Evolutionary conservation across 2,888 invertebrate species (phyloP).

Genomic region (Thelaira solivaga): DNA sequence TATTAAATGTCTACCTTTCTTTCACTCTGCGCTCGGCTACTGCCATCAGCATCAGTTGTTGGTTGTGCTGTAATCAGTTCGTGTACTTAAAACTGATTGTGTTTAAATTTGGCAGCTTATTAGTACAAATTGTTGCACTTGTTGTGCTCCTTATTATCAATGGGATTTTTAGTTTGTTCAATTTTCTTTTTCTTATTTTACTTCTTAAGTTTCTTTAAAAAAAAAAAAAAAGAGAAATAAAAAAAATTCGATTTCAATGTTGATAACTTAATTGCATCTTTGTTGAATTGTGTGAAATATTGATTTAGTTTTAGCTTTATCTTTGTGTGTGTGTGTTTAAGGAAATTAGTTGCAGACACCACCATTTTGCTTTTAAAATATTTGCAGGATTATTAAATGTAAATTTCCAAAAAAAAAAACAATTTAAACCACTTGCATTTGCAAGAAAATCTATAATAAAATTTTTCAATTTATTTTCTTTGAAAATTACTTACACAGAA

Average conservation of each 20-base stretch:
- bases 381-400: not conserved
- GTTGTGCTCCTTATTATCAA: slow-evolving; percentile 10
- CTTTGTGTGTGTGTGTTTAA: not conserved
- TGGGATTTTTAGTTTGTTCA: not conserved
- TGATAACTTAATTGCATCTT: slow-evolving; percentile 29
- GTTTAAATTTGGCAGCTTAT: slow-evolving; percentile 47
- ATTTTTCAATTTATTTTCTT: too few species aligned
- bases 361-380: not conserved
- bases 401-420: too few species aligned
- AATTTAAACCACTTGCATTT: too few species aligned
- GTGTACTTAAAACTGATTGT: slow-evolving; percentile 42
- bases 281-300: slow-evolving; percentile 34
- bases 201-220: not conserved
- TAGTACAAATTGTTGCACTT: slow-evolving; percentile 57
- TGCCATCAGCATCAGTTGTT: not conserved
- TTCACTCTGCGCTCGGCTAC: not conserved
- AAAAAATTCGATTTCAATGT: not conserved
- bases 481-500: too few species aligned
- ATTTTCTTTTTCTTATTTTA: not conserved
- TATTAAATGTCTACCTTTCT: too few species aligned
- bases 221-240: too few species aligned
- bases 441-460: too few species aligned
- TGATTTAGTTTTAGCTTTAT: not conserved
- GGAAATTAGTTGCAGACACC: not conserved
- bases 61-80: slow-evolving; percentile 21